Percentiles rank a stretch among this genome's conserved stretches.
These are phyloP conservation scores for Gadus macrocephalus DNA, from an alignment of 2,113 vertebrate genomes.

Conservation along the genomic window DNA sequence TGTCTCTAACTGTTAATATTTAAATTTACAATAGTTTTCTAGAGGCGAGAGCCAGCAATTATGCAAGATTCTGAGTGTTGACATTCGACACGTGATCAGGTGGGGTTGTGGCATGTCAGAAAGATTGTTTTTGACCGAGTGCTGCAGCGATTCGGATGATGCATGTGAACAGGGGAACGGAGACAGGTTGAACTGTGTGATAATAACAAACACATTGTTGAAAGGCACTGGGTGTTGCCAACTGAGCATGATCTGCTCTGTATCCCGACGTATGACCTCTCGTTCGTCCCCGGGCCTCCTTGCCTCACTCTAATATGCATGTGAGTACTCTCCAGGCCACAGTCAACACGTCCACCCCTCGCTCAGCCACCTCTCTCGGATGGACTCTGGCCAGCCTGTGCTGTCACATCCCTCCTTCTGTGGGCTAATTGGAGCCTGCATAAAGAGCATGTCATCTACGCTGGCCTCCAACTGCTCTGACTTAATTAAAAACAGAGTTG, in stretches of 20 bases:
- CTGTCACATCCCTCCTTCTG: conserved; percentile 29
- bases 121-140: too few species aligned
- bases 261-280: too few species aligned
- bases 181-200: too few species aligned
- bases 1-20: conserved; percentile 5
- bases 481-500: conserved; percentile 50
- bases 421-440: conserved; percentile 50
- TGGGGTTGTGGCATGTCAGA: neutral
- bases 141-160: too few species aligned
- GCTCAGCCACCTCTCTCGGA: conserved; percentile 16
- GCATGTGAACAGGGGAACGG: too few species aligned
- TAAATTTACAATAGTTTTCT: conserved; percentile 9
- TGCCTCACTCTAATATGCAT: too few species aligned
- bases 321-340: too few species aligned
- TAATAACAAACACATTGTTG: too few species aligned
- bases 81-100: conserved; percentile 21
- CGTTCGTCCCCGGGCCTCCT: too few species aligned
- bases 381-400: conserved; percentile 31
- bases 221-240: too few species aligned
- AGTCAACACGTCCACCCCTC: neutral
- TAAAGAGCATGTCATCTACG: conserved; percentile 24
- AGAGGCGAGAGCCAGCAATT: conserved; percentile 24
- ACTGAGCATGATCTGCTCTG: too few species aligned
- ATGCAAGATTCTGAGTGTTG: conserved; percentile 18
- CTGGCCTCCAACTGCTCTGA: conserved; percentile 46